Evolutionary conservation across 1,140 invertebrate species (phyloP), one percentile per base, ranked within the genome.

Genomic region (Formica exsecta): DNA sequence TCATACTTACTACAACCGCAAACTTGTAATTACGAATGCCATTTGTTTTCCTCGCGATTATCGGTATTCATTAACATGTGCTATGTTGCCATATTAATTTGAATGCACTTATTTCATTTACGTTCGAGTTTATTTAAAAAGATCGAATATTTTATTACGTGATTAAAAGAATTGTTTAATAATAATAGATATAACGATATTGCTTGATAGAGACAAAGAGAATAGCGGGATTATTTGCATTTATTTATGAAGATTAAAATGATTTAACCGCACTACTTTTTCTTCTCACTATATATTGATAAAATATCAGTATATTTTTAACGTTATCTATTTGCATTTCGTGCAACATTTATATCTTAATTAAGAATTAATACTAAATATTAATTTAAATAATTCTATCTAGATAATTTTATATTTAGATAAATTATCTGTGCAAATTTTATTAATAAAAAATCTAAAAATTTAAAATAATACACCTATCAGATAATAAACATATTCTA

Each of bases 11-110:
- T 29, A 29, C 36, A 29, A 16, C 29, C 41, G 29, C 41, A 38
- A 80, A 9, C 29, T 25, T 80, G 3, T 70, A 70, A 80, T 70
- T 70, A 44, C 19, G n/a, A 65, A 48, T 77, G 65, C 32, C 29
- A 11, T 65, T 38, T 11, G 11, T 11, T 3, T 44, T 5, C n/a
- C 22, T 19, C 32, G n/a, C 19, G 6, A 32, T 22, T 11, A 73
- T 36, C 32, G 6, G 38, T 48, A 16, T 48, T 48, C 6, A 25
- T 22, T n/a, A 75, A 75, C 61, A 2, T 62, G 29, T 41, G 41
- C 16, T 61, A 29, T 29, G 16, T 16, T 41, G 5, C 11, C 9
- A 54, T 71, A 73, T 22, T 73, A 16, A 54, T 36, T 36, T 16
- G 29, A 54, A 73, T n/a, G 25, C 7, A 32, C 22, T 22, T 11